Evolutionary conservation across 2,888 invertebrate genomes (phyloP), one percentile per base, ranked within the genome.

Genomic region (Drosophila affinis): DNA sequence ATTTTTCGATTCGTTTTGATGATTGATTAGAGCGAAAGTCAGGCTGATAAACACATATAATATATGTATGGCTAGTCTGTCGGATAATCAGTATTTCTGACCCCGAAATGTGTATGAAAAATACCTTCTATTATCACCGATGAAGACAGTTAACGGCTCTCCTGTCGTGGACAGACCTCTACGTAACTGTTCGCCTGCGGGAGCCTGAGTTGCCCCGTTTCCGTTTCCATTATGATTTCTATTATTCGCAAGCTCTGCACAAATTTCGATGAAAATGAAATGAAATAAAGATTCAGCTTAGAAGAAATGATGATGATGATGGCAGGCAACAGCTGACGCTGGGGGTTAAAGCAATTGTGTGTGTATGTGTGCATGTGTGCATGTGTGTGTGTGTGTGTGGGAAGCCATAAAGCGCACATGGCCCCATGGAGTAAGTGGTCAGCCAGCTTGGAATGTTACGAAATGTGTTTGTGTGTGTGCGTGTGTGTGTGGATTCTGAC

Each of bases 371-470:
- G 4, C 4, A 24, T 46, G 47, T 54, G 46, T 54, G 32, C 5
- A 5, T 1, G 21, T 49, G 48, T n/a, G 29, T 9, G 21, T n/a
- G 21, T 32, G 48, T 49, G 51, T 63, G 52, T 64, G 72, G 52
- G 69, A 55, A 57, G 79, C 81, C 76, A 81, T 78, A 81, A 79
- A 78, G 70, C 74, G 62, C 54, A 63, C 63, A 68, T 62, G 68
- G 76, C 78, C 73, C 70, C 64, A 75, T 60, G 74, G 63, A 63
- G 65, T 64, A 70, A 60, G 57, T 76, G 77, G 77, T 60, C 77
- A 63, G 39, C 39, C 39, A 39, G 74, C 60, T 51, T 14, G 62
- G 24, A 47, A 27, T 44, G 46, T 48, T 12, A 48, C 53, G 52
- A 44, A 52, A 60, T 59, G 27, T 58, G 21, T n/a, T 27, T 44